phyloP scores from a whole-genome alignment of 2,888 invertebrate genomes.

The Catonia carolina region DNA sequence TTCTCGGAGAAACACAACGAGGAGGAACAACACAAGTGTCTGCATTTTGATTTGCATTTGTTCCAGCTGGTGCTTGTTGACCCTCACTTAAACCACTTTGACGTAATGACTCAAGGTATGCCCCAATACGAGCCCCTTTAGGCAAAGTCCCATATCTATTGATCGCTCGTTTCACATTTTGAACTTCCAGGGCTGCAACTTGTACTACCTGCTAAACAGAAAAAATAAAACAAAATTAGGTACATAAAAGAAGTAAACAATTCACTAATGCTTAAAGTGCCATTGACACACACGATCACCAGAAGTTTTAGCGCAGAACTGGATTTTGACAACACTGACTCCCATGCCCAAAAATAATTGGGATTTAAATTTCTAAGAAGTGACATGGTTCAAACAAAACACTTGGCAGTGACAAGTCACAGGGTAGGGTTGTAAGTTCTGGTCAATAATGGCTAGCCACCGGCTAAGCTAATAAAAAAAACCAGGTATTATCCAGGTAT shows the following conservation, averaged over 20 bases:
- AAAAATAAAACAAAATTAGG: constrained; percentile 10
- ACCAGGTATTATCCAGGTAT: too few species aligned
- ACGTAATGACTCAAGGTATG: constrained; percentile 87
- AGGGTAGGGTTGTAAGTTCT: too few species aligned
- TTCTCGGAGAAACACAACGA: constrained; percentile 58
- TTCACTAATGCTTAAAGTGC: constrained; percentile 18
- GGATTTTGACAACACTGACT: too few species aligned
- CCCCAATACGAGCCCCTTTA: constrained; percentile 93
- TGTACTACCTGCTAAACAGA: constrained; percentile 54
- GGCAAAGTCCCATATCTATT: constrained; percentile 95
- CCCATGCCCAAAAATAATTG: too few species aligned
- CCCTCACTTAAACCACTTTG: constrained; percentile 55
- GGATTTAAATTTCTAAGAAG: too few species aligned
- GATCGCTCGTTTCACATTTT: constrained; percentile 90
- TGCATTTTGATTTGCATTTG: background rate
- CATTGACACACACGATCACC: too few species aligned
- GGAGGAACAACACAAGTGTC: constrained; percentile 41
- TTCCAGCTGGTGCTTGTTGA: constrained; percentile 15
- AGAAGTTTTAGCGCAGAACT: too few species aligned
- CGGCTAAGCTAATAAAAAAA: too few species aligned
- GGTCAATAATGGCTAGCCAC: too few species aligned
- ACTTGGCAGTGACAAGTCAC: too few species aligned
- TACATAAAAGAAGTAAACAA: background rate
- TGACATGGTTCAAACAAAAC: too few species aligned
- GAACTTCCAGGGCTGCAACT: constrained; percentile 89